Conservation (phyloP, 2,888 invertebrate genomes). For the Philereme transversata region DNA sequence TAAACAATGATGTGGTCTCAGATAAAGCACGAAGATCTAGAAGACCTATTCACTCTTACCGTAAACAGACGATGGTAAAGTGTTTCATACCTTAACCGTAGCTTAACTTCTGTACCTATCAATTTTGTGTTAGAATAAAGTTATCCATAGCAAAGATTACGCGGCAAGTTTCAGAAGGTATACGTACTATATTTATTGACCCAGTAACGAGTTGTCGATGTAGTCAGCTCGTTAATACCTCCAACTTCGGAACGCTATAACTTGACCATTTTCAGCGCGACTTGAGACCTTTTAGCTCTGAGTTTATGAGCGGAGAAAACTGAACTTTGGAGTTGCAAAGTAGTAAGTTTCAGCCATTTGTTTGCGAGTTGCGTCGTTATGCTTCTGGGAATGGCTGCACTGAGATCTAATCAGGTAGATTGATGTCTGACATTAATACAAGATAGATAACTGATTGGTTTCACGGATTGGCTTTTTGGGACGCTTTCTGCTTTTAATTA, state of each 20-base stretch:
- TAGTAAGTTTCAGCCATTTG: background rate
- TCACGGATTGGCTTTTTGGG: constrained; percentile 48
- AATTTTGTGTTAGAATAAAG: background rate
- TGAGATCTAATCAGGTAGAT: constrained; percentile 69
- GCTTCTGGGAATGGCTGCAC: constrained; percentile 26
- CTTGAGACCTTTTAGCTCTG: constrained; percentile 13
- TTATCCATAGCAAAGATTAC: background rate
- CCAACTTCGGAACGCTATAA: constrained; percentile 50
- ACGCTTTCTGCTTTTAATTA: constrained; percentile 17
- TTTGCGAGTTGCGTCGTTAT: constrained; percentile 42
- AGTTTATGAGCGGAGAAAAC: background rate
- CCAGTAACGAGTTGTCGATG: constrained; percentile 68
- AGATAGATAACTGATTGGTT: constrained; percentile 62
- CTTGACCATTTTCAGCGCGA: constrained; percentile 30
- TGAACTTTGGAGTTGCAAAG: constrained; percentile 2
- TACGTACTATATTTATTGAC: constrained; percentile 64
- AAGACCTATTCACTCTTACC: too few species aligned
- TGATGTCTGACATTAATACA: constrained; percentile 69
- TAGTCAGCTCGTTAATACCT: constrained; percentile 63
- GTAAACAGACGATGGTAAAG: too few species aligned
- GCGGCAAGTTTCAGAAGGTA: background rate
- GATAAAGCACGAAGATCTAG: too few species aligned
- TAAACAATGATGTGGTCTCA: too few species aligned
- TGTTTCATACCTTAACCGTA: too few species aligned
- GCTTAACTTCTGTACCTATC: too few species aligned